These are phyloP conservation scores for human (Homo sapiens) DNA, from an alignment of 2,113 vertebrate genomes.

Conservation along the genomic window GRCh38 chr7:131747001-131747500, in stretches of 20 bases:
- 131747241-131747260: constrained; percentile 54
- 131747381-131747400: background rate
- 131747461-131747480: constrained; percentile 16
- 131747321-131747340: background rate
- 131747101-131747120: background rate
- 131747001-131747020: too few relatives aligned
- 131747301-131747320: background rate
- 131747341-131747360: background rate
- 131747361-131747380: background rate
- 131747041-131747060: background rate
- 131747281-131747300: background rate
- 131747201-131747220: constrained; percentile 54
- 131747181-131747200: constrained; percentile 51
- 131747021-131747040: background rate
- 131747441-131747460: background rate
- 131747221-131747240: constrained; percentile 38
- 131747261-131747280: constrained; percentile 30
- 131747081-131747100: background rate
- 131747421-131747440: background rate
- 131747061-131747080: background rate
- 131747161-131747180: constrained; percentile 57
- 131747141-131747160: constrained; percentile 53
- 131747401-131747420: background rate
- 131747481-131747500: background rate
- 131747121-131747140: background rate